Evolutionary conservation across 35 echinoderm and acorn worm species (phyloP), one percentile per base, ranked within the genome.

Genomic region (Hemicentrotus pulcherrimus): DNA sequence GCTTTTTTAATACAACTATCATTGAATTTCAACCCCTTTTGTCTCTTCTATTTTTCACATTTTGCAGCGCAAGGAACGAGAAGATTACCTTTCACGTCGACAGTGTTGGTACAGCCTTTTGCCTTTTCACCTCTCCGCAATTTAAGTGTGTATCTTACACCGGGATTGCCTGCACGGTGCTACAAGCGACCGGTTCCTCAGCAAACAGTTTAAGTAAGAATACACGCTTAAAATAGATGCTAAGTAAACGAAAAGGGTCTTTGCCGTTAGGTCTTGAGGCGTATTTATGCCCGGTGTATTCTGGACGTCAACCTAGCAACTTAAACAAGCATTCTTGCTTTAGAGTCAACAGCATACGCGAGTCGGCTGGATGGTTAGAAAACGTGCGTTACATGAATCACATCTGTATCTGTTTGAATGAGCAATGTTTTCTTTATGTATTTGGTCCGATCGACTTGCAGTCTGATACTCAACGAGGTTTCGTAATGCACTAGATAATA

Each of bases 191-290:
- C 22, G 24, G 65, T 78, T 78, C 65, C 65, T 28, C 24, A 4
- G 65, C 65, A 78, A 78, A 78, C 65, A 78, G 65, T 78, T 78
- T 78, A 78, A 78, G 65, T 78, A 78, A 78, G 65, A 78, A 78
- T 78, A 78, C 65, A 78, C 65, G 19, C 65, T 78, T 5, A 78
- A 78, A 78, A 78, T 78, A 78, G 65, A 78, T 78, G 65, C 28
- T 78, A 78, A n/a, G 65, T 78, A 22, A 78, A 78, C 65, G 65
- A 78, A 78, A 28, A 22, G 61, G 65, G 28, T 78, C 65, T 78
- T 78, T 78, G 19, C 22, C 65, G 19, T 78, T 78, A n/a, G 65
- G 22, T 28, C 65, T 78, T 78, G 65, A 18, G 65, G 65, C 28
- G 65, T 78, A 78, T 78, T 78, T 78, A 22, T 78, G 28, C 65